Conservation (phyloP, 2,113 vertebrate genomes). For the Glareola pratincola region DNA sequence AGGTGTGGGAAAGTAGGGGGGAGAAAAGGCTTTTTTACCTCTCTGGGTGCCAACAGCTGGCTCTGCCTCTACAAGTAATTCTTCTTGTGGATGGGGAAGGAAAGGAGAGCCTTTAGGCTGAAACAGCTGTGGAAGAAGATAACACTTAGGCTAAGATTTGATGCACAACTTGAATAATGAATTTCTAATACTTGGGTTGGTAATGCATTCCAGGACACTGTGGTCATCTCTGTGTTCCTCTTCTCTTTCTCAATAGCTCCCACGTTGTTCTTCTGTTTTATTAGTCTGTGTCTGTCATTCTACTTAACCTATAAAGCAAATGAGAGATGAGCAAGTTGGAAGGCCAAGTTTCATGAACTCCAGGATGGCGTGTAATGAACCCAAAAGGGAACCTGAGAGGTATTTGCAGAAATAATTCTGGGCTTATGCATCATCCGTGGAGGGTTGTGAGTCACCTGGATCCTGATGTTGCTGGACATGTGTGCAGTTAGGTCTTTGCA, state of each 20-base stretch:
- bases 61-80: background rate
- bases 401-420: slow-evolving; percentile 21
- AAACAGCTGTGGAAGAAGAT: slow-evolving; percentile 31
- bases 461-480: background rate
- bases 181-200: slow-evolving; percentile 8
- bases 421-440: background rate
- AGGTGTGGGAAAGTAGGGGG: background rate
- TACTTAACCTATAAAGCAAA: slow-evolving; percentile 40
- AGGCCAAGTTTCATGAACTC: background rate
- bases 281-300: slow-evolving; percentile 39
- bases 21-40: background rate
- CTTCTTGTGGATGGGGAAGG: background rate
- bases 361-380: background rate
- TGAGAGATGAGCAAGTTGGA: background rate
- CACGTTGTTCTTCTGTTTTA: slow-evolving; percentile 26
- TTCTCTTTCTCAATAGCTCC: slow-evolving; percentile 31
- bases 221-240: slow-evolving; percentile 17
- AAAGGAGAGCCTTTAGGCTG: background rate
- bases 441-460: background rate
- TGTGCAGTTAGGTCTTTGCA: background rate
- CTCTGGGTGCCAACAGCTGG: background rate
- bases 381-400: background rate
- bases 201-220: slow-evolving; percentile 45
- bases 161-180: background rate
- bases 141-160: slow-evolving; percentile 19